Evolutionary conservation across 53 echinoderm and acorn worm species (phyloP).

Genomic region (Patiria pectinifera): DNA sequence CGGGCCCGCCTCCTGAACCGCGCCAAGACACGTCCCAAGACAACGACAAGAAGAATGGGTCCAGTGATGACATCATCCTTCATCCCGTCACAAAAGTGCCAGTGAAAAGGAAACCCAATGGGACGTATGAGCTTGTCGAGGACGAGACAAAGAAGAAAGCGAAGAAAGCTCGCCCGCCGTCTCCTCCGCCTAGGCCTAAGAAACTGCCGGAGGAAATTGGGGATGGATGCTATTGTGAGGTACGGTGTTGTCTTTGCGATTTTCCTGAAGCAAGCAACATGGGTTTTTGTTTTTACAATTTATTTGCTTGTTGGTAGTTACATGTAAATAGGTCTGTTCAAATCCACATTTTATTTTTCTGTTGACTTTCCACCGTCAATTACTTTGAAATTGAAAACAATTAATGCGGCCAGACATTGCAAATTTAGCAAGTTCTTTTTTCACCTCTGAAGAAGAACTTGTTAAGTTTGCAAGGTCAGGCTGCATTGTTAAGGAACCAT

Average conservation of each 20-base stretch:
- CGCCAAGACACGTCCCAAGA: background rate
- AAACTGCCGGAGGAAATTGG: slow-evolving; percentile 6
- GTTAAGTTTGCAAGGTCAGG: no score
- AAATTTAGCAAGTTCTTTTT: no score
- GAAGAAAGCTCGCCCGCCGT: background rate
- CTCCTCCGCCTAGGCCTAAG: background rate
- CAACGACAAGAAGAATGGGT: background rate
- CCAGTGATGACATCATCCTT: background rate
- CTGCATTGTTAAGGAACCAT: no score
- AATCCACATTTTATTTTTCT: no score
- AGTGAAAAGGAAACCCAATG: slow-evolving; percentile 4
- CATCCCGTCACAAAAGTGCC: slow-evolving; percentile 19
- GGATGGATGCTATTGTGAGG: slow-evolving; percentile 27
- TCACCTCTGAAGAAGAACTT: no score
- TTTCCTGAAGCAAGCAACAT: no score
- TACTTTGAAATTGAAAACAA: no score
- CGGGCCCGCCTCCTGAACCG: background rate
- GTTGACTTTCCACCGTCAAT: no score
- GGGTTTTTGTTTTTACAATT: no score
- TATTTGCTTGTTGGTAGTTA: no score
- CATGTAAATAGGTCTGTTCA: no score
- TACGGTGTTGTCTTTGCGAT: background rate
- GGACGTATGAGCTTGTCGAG: background rate
- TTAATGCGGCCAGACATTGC: no score
- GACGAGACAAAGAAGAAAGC: background rate